Conservation (phyloP, 2,113 vertebrate genomes). For the Motacilla tschutschensis region DNA sequence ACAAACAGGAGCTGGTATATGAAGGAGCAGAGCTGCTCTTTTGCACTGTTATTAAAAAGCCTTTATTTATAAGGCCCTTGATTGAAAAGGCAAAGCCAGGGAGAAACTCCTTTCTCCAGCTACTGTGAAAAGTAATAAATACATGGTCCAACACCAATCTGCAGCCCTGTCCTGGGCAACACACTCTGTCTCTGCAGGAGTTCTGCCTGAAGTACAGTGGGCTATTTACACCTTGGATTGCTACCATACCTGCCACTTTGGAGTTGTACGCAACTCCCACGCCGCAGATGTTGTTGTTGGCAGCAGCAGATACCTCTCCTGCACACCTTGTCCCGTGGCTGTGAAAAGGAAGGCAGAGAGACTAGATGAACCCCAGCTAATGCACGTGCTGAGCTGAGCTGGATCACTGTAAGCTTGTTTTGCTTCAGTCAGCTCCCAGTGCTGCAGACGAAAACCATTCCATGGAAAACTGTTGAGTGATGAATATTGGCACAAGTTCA, state of each 20-base stretch:
- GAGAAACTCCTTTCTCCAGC: not conserved
- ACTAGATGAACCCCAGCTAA: not conserved
- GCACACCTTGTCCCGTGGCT: constrained; percentile 97
- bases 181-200: not conserved
- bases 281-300: constrained; percentile 97
- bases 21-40: not conserved
- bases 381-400: accelerated
- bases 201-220: not conserved
- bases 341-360: constrained; percentile 34
- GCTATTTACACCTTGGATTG: not conserved
- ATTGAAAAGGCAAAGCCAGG: not conserved
- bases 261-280: constrained; percentile 97
- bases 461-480: not conserved
- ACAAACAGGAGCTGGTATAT: not conserved
- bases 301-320: constrained; percentile 94
- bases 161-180: not conserved
- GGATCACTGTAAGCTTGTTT: accelerated
- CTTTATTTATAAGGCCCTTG: not conserved
- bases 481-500: not conserved
- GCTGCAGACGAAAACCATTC: not conserved
- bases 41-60: not conserved
- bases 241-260: constrained; percentile 89
- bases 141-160: not conserved
- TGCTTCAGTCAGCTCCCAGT: not conserved
- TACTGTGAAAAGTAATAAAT: not conserved